Evolutionary conservation across 2,113 vertebrate species (phyloP), one percentile per base, ranked within the genome.

Genomic region (Onychostoma macrolepis): DNA sequence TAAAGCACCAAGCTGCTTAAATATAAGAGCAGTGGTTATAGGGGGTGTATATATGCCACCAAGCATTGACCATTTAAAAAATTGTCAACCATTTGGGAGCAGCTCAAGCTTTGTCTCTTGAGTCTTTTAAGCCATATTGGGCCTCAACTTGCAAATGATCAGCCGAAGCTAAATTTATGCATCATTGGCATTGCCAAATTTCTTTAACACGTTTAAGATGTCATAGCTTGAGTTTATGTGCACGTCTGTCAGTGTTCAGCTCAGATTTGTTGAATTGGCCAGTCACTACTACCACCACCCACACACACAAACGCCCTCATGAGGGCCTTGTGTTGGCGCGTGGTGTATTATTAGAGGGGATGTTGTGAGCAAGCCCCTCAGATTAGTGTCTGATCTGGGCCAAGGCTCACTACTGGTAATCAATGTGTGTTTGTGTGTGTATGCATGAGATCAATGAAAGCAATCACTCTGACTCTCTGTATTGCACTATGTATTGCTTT

Each of bases 331-430:
- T 72, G 43, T 58, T 58, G 53, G 86, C 67, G 19, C 33, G 80
- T 86, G 67, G 72, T 43, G 81, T 89, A 67, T 88, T 89, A 88
- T 88, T 91, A 88, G 43, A 58, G 72, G 72, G 50, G 72, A 85
- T 88, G 88, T 79, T 87, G 78, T 83, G 76, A 85, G 86, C 88
- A 85, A 83, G 65, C 86, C 88, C 63, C 83, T 86, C 63, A 88
- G 87, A 89, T 90, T 88, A 89, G 71, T 43, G 30, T 86, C 83
- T 75, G 76, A 83, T 89, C 85, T 85, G 80, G 63, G 87, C 72
- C 88, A 87, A 75, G 77, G 83, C 58, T 85, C 67, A 67, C 45
- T 84, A 80, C 65, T 84, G 75, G 74, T 86, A 88, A 90, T 88
- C 89, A 88, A 86, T 86, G 65, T 6, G 33, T 69, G 26, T 87